Evolutionary conservation across 2,797 vertebrate genomes (phyloP), one percentile per base, ranked within the genome.

Genomic region (Pseudotriccus pelzelni): DNA sequence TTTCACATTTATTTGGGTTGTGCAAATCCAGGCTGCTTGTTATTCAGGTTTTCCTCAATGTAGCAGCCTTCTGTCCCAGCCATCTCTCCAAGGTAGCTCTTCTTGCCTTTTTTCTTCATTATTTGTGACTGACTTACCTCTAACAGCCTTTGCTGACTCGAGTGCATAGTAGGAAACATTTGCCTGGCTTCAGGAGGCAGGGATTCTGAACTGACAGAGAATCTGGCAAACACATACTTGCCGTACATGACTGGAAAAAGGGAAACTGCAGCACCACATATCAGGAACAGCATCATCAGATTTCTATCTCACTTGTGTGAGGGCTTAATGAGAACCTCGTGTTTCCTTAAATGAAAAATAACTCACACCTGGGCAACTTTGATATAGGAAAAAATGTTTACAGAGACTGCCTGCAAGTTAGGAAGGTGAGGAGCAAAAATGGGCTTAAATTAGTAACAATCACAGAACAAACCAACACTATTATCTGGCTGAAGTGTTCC

Each of bases 211-310:
- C 32, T 60, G 23, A n/a, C 13, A 67, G 34, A 50, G 52, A 41
- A 44, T n/a, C 52, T 74, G 43, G 41, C 24, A 75, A 89, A 75
- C 46, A 12, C 30, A 20, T 41, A 27, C 62, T 34, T 70, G n/a
- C 32, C 2, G 0, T 69, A 10, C 12, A 5, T 37, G 34, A 21
- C 30, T n/a, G 36, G 46, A 37, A 69, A 83, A 46, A 44, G 34
- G 23, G 25, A 69, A 50, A 50, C 39, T 30, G n/a, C 19, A 50
- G n/a, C 1, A 1, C 41, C 0, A 2, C 27, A 9, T 63, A 23
- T 44, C 28, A 74, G 55, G 66, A 64, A 25, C 19, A 58, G n/a
- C 32, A 49, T 36, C 3, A 44, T 59, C 28, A 36, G 36, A 58
- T 85, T 73, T 58, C 32, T 47, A 15, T 78, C 77, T 49, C 67